Evolutionary conservation across 2,797 vertebrate genomes (phyloP).

Genomic region (Brachymystax lenok): DNA sequence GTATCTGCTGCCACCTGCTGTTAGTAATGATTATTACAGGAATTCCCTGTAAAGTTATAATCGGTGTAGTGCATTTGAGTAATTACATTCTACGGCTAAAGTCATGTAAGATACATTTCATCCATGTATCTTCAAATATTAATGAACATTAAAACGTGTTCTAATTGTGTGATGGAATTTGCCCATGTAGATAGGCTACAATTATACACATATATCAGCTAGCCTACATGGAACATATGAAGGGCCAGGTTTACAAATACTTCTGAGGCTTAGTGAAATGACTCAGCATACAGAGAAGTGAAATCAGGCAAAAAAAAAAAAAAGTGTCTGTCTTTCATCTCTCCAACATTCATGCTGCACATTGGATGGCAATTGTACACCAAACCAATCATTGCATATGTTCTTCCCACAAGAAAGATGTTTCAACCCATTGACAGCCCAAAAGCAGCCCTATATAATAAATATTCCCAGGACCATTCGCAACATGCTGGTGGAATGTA

Average conservation of each 20-base stretch:
- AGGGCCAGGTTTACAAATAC: no score
- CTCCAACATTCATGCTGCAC: neutral
- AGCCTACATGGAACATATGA: neutral
- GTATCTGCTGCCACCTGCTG: constrained; percentile 63
- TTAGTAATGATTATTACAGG: constrained; percentile 39
- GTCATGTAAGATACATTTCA: neutral
- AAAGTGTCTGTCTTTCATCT: neutral
- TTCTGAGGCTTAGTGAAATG: no score
- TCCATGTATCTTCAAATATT: neutral
- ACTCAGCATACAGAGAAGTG: neutral
- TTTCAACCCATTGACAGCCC: constrained; percentile 1
- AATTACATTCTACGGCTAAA: neutral
- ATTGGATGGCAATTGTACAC: neutral
- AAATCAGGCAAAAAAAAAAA: neutral
- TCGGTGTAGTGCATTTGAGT: no score
- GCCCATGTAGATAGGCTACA: neutral
- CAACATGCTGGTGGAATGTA: constrained; percentile 28
- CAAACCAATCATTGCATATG: neutral
- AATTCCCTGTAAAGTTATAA: no score
- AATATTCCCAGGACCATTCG: constrained; percentile 14
- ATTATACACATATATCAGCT: neutral
- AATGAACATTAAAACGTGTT: neutral
- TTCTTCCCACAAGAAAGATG: constrained; percentile 9
- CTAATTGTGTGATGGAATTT: neutral
- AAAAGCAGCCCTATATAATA: neutral